phyloP scores from a whole-genome alignment of 2,113 vertebrate species.

The Balaeniceps rex region DNA sequence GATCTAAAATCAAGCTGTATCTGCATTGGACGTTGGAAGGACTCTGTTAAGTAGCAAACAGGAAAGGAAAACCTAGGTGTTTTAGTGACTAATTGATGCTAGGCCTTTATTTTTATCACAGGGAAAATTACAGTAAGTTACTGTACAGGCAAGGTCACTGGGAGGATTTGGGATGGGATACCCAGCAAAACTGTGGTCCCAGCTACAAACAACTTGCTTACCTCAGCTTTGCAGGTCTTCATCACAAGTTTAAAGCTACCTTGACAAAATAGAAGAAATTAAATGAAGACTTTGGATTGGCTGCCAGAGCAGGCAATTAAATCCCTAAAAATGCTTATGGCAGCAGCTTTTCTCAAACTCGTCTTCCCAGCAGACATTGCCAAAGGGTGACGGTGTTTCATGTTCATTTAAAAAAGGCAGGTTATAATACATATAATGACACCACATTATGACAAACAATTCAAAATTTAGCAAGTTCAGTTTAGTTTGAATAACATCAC shows the following conservation, averaged over 20 bases:
- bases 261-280: neutral
- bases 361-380: neutral
- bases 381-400: neutral
- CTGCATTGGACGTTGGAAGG: neutral
- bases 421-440: neutral
- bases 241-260: neutral
- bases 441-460: accelerated
- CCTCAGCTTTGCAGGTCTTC: neutral
- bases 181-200: neutral
- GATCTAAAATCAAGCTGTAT: neutral
- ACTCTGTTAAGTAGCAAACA: neutral
- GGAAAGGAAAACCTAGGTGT: neutral
- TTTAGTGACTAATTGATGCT: neutral
- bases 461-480: neutral
- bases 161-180: neutral
- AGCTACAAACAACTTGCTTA: neutral
- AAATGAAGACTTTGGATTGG: neutral
- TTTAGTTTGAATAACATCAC: neutral
- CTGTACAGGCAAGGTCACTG: neutral
- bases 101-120: neutral
- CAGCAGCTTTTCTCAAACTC: neutral
- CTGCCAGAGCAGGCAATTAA: neutral
- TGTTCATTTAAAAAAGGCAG: neutral
- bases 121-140: neutral
- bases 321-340: neutral